Conservation (phyloP, 2,797 vertebrate species). For the Lycodopsis pacificus region DNA sequence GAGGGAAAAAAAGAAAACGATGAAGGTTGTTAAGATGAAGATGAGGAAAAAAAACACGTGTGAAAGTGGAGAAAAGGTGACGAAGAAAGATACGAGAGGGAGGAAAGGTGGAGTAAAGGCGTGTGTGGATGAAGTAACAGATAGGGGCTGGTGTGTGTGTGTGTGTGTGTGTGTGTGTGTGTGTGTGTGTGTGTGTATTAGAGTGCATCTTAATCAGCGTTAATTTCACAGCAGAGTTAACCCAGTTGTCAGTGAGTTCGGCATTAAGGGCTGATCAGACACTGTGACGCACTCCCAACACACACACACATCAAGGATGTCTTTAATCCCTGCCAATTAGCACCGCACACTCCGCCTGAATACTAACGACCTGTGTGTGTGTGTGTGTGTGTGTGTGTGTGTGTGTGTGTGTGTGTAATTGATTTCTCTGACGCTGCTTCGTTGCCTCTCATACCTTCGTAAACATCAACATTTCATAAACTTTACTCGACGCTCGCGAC, state of each 20-base stretch:
- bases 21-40: slow-evolving; percentile 7
- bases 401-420: slow-evolving; percentile 63
- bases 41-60: slow-evolving; percentile 5
- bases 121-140: slow-evolving; percentile 68
- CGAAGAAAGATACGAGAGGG: slow-evolving; percentile 28
- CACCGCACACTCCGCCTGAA: slow-evolving; percentile 66
- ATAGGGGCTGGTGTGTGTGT: slow-evolving; percentile 55
- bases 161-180: too few relatives aligned
- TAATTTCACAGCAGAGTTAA: slow-evolving; percentile 84
- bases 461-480: slow-evolving; percentile 70
- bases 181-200: slow-evolving; percentile 44
- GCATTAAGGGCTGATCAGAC: slow-evolving; percentile 80
- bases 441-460: slow-evolving; percentile 67
- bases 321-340: slow-evolving; percentile 83
- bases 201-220: slow-evolving; percentile 81
- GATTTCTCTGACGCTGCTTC: slow-evolving; percentile 68
- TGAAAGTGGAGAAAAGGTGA: slow-evolving; percentile 23
- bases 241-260: slow-evolving; percentile 78
- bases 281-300: slow-evolving; percentile 71
- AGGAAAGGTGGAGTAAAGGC: slow-evolving; percentile 41
- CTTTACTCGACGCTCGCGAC: slow-evolving; percentile 10
- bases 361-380: slow-evolving; percentile 71
- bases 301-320: slow-evolving; percentile 71
- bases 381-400: slow-evolving; percentile 36
- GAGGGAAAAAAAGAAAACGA: neutral